Conservation (phyloP, 1,140 invertebrate species). For the Achroia grisella region DNA sequence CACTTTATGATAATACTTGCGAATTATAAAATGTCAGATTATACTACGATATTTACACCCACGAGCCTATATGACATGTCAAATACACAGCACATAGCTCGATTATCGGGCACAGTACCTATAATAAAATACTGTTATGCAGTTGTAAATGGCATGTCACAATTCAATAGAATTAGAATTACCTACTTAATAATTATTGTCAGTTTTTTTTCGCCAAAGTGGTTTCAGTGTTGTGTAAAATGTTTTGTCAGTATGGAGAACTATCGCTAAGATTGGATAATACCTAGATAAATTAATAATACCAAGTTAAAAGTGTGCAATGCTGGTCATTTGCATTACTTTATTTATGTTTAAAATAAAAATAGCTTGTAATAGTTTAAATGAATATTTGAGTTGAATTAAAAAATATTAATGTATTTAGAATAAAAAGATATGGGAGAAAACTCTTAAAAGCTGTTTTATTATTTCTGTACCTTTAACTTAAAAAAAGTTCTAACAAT, state of each 20-base stretch:
- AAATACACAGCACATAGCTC: not conserved
- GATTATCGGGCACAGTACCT: not conserved
- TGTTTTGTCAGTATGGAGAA: constrained; percentile 57
- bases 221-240: constrained; percentile 53
- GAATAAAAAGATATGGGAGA: constrained; percentile 72
- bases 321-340: constrained; percentile 71
- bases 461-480: constrained; percentile 4
- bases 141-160: constrained; percentile 47
- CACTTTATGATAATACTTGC: no score
- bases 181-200: constrained; percentile 11
- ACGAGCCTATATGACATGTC: not conserved
- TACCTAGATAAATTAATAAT: constrained; percentile 65
- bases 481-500: no score
- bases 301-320: constrained; percentile 64
- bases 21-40: no score
- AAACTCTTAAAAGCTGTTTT: constrained; percentile 28
- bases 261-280: constrained; percentile 64
- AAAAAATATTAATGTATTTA: constrained; percentile 73
- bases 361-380: constrained; percentile 73
- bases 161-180: constrained; percentile 17
- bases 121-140: constrained; percentile 12
- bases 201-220: constrained; percentile 27
- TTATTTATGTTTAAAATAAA: constrained; percentile 68
- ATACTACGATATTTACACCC: no score
- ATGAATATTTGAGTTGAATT: constrained; percentile 71